Percentiles rank a stretch among this genome's conserved stretches.
Evolutionary conservation across 2,113 vertebrate genomes (phyloP).

Genomic region (Gorsachius goisagi): DNA sequence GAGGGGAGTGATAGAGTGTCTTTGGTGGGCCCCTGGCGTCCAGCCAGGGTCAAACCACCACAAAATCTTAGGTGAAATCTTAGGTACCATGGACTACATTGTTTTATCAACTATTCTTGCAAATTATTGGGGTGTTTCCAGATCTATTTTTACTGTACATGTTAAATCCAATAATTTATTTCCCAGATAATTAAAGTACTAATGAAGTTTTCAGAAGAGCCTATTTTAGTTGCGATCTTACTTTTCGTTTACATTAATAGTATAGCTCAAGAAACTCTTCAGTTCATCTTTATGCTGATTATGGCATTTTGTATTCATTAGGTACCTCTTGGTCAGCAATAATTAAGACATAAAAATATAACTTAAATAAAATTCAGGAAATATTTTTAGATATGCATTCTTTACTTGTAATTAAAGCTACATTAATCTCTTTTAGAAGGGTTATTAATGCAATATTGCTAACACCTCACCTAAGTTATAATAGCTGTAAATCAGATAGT

Average conservation of each 20-base stretch:
- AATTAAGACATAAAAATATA: not conserved
- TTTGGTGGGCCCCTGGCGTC: too few species aligned
- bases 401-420: slow-evolving; percentile 32
- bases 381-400: slow-evolving; percentile 2
- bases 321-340: not conserved
- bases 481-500: not conserved
- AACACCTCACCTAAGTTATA: not conserved
- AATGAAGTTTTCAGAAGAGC: not conserved
- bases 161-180: not conserved
- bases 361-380: slow-evolving; percentile 9
- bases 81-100: not conserved
- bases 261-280: not conserved
- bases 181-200: not conserved
- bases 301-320: not conserved
- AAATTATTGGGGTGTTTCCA: not conserved
- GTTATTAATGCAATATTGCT: not conserved
- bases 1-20: too few species aligned
- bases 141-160: not conserved
- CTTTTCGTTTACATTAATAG: slow-evolving; percentile 8
- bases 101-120: not conserved
- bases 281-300: slow-evolving; percentile 39
- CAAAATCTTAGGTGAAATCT: not conserved
- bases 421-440: slow-evolving; percentile 2
- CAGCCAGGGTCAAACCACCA: too few species aligned
- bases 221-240: not conserved